A percentile compares a stretch with the other conserved stretches of the same genome.
These are phyloP conservation scores for Melanostigma gelatinosum DNA, from an alignment of 2,113 vertebrate species.

Conservation along the genomic window DNA sequence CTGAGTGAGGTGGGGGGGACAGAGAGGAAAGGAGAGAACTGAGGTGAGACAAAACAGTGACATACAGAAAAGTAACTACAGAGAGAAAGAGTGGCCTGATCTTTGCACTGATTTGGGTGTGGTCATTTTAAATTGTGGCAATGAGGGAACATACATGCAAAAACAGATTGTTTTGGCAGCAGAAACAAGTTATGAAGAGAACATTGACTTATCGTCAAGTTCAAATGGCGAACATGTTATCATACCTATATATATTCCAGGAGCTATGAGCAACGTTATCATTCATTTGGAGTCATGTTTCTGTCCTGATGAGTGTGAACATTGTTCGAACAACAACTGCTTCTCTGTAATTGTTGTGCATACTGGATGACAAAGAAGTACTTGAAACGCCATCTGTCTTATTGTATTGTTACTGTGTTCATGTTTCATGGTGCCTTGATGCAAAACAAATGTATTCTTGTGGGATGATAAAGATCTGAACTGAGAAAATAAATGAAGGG, in stretches of 20 bases:
- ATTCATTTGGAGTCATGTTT: not conserved
- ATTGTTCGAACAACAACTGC: not conserved
- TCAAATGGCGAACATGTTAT: not conserved
- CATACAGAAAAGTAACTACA: not conserved
- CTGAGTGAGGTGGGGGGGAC: conserved; percentile 27
- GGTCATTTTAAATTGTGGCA: not conserved
- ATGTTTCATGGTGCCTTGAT: not conserved
- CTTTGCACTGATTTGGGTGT: not conserved
- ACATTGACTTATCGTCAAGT: not conserved
- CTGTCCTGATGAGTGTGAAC: not conserved
- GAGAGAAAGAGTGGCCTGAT: not conserved
- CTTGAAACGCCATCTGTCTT: not conserved
- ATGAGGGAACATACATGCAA: not conserved
- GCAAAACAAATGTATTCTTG: not conserved
- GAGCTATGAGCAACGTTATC: not conserved
- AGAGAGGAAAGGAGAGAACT: not conserved
- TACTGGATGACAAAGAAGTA: not conserved
- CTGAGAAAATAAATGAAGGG: not conserved
- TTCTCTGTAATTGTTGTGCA: not conserved
- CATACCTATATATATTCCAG: not conserved
- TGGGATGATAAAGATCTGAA: not conserved
- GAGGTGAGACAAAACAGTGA: not conserved
- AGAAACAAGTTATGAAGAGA: not conserved
- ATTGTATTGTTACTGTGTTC: not conserved
- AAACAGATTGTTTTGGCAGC: not conserved